Evolutionary conservation across 1,140 invertebrate genomes (phyloP), one percentile per base, ranked within the genome.

Genomic region (Drosophila bifasciata): DNA sequence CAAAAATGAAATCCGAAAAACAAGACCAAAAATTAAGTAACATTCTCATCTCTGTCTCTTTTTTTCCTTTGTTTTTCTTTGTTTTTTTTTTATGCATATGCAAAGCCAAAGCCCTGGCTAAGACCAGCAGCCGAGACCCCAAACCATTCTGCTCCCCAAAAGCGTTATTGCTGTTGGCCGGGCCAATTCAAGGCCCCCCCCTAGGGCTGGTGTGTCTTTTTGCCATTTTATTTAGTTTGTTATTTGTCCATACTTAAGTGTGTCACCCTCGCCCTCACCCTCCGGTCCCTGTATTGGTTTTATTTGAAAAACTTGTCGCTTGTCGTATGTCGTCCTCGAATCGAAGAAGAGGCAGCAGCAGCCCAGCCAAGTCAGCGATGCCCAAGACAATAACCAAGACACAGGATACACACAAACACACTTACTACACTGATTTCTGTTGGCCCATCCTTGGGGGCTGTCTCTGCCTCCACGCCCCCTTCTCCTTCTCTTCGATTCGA

Each of bases 221-320:
- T 81, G 72, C 53, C 76, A 70, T 86, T 86, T 86, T 86, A 86
- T 86, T 86, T 86, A 86, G 81, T 86, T 86, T 86, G 68, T 86
- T 86, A 86, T 86, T 86, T 86, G 81, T 86, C 81, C 81, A 80
- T 85, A 86, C 81, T 86, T 86, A 86, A 86, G 81, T 86, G 81
- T 86, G 73, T 86, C 77, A 81, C 77, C 62, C 67, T 11, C 32
- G 11, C 32, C 28, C 28, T 11, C 9, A 3, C 28, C 32, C 32
- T 13, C 9, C 23, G 11, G 49, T 68, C 63, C 63, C 57, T 86
- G 81, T 80, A 86, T 86, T 86, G 81, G 77, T 86, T 86, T 86
- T 86, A 86, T 86, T 86, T 71, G 73, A 62, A 80, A 74, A 86
- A 86, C 81, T 86, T 86, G 77, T 81, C 81, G 81, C 81, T 86